phyloP scores from a whole-genome alignment of 2,888 invertebrate genomes.

The Chaetoderma sp. region DNA sequence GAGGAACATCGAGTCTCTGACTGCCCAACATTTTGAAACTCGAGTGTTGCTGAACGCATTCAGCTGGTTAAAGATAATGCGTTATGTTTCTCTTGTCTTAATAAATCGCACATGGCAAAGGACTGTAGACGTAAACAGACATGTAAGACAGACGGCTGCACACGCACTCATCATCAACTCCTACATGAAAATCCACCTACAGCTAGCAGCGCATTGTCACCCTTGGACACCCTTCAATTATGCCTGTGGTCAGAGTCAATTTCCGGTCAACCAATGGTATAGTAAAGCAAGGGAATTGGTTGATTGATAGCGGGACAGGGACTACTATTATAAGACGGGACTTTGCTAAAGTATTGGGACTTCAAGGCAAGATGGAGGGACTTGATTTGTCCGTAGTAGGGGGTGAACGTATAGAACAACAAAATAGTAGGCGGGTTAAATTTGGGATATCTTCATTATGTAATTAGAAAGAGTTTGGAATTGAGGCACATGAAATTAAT shows the following conservation, averaged over 20 bases:
- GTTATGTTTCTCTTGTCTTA: conserved; percentile 15
- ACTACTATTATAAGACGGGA: conserved; percentile 16
- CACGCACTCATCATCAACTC: conserved; percentile 2
- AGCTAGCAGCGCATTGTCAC: not conserved
- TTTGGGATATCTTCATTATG: conserved; percentile 8
- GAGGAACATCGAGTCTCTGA: not conserved
- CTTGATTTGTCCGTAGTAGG: conserved; percentile 1
- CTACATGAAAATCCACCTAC: conserved; percentile 2
- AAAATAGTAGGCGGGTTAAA: conserved; percentile 3
- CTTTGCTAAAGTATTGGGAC: conserved; percentile 13
- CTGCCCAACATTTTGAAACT: not conserved
- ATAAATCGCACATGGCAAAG: not conserved
- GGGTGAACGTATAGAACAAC: not conserved
- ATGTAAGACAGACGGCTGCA: not conserved
- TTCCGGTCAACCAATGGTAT: conserved; percentile 16
- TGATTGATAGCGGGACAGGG: conserved; percentile 15
- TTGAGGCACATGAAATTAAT: conserved; percentile 19
- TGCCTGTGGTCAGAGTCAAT: not conserved
- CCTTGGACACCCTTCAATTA: conserved; percentile 1
- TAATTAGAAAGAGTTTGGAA: conserved; percentile 7
- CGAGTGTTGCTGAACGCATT: not conserved
- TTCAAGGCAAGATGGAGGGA: conserved; percentile 10
- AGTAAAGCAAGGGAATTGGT: conserved; percentile 10
- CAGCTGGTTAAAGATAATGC: not conserved
- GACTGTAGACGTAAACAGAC: conserved; percentile 3